phyloP scores from a whole-genome alignment of 1,140 invertebrate species.

The Brachionus sp. region DNA sequence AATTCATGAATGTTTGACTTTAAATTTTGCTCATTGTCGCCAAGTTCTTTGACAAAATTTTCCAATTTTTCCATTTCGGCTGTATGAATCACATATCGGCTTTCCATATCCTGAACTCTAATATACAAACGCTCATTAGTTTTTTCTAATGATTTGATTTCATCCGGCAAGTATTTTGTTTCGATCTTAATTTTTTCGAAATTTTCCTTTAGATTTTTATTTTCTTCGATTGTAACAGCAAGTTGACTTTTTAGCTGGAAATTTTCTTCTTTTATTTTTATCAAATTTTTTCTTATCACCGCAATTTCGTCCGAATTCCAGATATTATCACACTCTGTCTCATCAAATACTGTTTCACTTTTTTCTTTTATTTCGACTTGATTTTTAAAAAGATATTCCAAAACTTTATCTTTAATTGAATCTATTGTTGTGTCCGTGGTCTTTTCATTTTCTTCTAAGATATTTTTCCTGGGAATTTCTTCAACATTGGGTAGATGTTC shows the following conservation, averaged over 20 bases:
- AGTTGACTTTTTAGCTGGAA: constrained; percentile 4
- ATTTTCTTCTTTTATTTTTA: constrained; percentile 37
- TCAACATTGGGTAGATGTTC: constrained; percentile 6
- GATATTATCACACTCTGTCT: not conserved
- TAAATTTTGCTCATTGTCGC: not conserved
- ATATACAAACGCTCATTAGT: constrained; percentile 38
- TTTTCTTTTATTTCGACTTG: not conserved
- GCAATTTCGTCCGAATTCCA: constrained; percentile 9
- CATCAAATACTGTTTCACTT: not conserved
- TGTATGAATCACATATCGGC: not conserved
- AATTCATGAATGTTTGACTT: not conserved
- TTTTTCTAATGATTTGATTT: constrained; percentile 43
- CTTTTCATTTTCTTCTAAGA: not conserved
- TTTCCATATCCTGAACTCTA: constrained; percentile 12
- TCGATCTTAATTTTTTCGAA: not conserved
- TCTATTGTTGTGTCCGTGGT: constrained; percentile 16
- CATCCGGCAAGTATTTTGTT: constrained; percentile 12
- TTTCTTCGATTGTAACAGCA: not conserved
- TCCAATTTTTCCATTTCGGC: not conserved
- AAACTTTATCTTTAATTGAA: constrained; percentile 29
- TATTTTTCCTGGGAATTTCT: not conserved
- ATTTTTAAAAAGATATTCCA: constrained; percentile 33
- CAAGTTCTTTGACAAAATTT: not conserved
- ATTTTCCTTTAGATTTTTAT: not conserved
- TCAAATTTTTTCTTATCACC: constrained; percentile 18